Percentiles rank a stretch among this genome's conserved stretches.
Evolutionary conservation across 2,888 invertebrate species (phyloP).

Genomic region (Caenorhabditis sp.): DNA sequence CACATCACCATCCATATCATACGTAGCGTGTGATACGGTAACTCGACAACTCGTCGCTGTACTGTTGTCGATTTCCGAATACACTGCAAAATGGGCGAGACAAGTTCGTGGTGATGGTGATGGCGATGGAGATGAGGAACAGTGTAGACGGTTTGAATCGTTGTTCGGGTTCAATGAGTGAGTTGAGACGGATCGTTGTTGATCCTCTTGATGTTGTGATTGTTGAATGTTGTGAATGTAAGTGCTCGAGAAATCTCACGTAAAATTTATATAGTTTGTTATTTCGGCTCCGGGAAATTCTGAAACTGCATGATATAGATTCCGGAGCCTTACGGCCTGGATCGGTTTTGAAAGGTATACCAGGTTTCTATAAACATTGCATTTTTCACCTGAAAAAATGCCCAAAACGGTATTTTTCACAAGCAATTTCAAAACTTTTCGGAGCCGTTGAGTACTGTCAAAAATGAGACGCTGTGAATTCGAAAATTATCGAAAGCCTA

Average conservation of each 20-base stretch:
- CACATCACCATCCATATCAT: slow-evolving; percentile 8
- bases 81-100: slow-evolving; percentile 5
- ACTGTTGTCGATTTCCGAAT: slow-evolving; percentile 23
- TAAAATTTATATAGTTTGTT: no score
- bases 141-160: slow-evolving; percentile 25
- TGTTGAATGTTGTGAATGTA: background rate
- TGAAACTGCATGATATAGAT: no score
- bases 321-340: no score
- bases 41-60: slow-evolving; percentile 23
- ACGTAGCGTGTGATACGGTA: slow-evolving; percentile 25
- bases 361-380: no score
- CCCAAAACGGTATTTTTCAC: no score
- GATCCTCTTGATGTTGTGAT: background rate
- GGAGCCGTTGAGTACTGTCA: no score
- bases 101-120: background rate
- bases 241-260: background rate
- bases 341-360: no score
- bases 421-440: no score
- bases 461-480: no score
- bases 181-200: background rate
- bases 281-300: no score
- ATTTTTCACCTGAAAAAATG: no score
- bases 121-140: slow-evolving; percentile 7
- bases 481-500: no score
- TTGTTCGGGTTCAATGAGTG: slow-evolving; percentile 4